These are phyloP conservation scores for Cryptus armator DNA, from an alignment of 2,888 invertebrate species.

Conservation along the genomic window DNA sequence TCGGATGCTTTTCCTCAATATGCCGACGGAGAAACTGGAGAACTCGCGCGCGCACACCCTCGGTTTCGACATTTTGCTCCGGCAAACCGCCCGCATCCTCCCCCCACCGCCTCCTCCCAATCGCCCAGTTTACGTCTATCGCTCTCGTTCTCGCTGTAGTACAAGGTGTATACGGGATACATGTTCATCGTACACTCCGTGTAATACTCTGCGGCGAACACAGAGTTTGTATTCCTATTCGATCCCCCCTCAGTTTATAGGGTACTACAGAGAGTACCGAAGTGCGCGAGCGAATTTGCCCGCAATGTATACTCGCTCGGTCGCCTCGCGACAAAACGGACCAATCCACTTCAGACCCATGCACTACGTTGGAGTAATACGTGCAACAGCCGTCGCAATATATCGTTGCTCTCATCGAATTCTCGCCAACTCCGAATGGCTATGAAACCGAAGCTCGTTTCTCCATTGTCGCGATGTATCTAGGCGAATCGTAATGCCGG, in stretches of 20 bases:
- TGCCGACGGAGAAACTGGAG: conserved; percentile 73
- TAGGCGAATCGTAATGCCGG: not conserved
- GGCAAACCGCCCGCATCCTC: conserved; percentile 41
- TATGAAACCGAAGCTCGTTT: not conserved
- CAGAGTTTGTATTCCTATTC: conserved; percentile 73
- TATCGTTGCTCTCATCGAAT: conserved; percentile 50
- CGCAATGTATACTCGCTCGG: conserved; percentile 70
- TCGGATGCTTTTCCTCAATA: conserved; percentile 84
- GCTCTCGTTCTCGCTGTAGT: conserved; percentile 24
- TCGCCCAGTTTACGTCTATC: conserved; percentile 50
- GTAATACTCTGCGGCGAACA: conserved; percentile 21
- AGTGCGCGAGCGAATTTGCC: conserved; percentile 69
- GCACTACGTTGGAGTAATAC: conserved; percentile 67
- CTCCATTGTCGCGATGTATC: not conserved
- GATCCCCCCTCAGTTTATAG: conserved; percentile 45
- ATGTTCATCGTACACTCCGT: conserved; percentile 8
- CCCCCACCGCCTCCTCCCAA: conserved; percentile 7
- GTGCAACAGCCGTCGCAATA: conserved; percentile 47
- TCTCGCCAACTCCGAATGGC: conserved; percentile 9
- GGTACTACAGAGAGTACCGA: conserved; percentile 59
- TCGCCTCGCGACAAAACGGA: conserved; percentile 79
- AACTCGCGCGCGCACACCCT: conserved; percentile 67
- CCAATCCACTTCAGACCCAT: conserved; percentile 80
- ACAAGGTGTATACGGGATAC: conserved; percentile 2
- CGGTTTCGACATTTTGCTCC: conserved; percentile 64